Evolutionary conservation across 1,140 invertebrate species (phyloP), one percentile per base, ranked within the genome.

Genomic region (Antheraea pernyi): DNA sequence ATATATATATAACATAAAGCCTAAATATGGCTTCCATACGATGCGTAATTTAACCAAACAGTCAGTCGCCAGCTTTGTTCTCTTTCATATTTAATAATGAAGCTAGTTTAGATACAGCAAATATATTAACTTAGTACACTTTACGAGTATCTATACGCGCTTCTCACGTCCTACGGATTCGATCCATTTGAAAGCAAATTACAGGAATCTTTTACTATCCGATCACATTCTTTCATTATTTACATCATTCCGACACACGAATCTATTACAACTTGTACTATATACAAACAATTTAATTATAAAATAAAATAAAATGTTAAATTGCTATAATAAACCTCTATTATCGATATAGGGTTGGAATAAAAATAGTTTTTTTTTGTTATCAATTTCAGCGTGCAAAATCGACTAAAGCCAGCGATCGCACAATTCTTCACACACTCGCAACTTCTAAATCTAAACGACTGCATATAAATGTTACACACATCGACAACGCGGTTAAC

Each of bases 201-300:
- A 72, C 22, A 73, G 75, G 74, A 78, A 77, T 78, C 76, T 73
- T 69, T 73, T 69, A 67, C 75, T 78, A 73, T 62, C 71, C 67
- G 59, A 77, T 79, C 75, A 82, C 82, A 82, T 81, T 79, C 79
- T 81, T 77, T 76, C 80, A 78, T 80, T 88, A 91, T 90, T 75
- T 91, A 91, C 89, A 91, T 78, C 75, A 75, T 82, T 78, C 82
- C 81, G 72, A 78, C 80, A 79, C 84, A 78, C 81, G 79, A 83
- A 78, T 84, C 84, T 88, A 88, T 83, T 87, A 91, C 83, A 81
- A 89, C 85, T 89, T 92, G 88, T 92, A 92, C 90, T 92, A 92
- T 92, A 90, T 92, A 92, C 90, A 92, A 92, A 91, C 86, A 92
- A 91, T 92, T 91, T 84, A 85, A 85, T 80, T 79, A 84, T 83